A percentile compares a stretch with the other conserved stretches of the same genome.
Conservation (phyloP, 37 sponge, comb jelly and placozoan species). For the Haliclona indistincta region DNA sequence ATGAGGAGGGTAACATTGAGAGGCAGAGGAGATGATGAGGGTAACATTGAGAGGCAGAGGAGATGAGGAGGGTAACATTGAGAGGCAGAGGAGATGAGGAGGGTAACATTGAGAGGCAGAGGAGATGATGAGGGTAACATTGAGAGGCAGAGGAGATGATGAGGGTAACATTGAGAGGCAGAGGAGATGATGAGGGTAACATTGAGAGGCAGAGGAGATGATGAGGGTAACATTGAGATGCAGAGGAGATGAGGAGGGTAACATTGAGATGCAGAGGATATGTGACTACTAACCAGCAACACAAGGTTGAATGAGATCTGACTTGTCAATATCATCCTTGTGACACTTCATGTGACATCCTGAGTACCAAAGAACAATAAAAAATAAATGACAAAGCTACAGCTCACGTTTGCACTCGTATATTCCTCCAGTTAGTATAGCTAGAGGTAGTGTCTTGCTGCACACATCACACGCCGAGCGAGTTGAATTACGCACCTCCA, state of each 20-base stretch:
- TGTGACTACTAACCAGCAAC: conserved; percentile 30
- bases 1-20: background rate
- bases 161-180: background rate
- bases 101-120: background rate
- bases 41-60: too few species aligned
- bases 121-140: background rate
- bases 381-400: background rate
- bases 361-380: background rate
- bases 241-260: background rate
- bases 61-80: too few species aligned
- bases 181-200: background rate
- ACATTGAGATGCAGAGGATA: background rate
- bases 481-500: conserved; percentile 53
- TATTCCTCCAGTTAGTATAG: background rate
- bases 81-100: background rate
- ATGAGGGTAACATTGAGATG: background rate
- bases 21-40: background rate
- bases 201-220: background rate
- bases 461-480: conserved; percentile 81
- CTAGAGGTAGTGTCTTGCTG: conserved; percentile 53
- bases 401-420: conserved; percentile 71
- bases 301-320: conserved; percentile 65
- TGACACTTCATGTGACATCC: conserved; percentile 84
- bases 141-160: background rate
- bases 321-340: conserved; percentile 58